Percentiles rank a stretch among this genome's conserved stretches.
Conservation (phyloP, 2,888 invertebrate genomes). For the Drosophila colorata region DNA sequence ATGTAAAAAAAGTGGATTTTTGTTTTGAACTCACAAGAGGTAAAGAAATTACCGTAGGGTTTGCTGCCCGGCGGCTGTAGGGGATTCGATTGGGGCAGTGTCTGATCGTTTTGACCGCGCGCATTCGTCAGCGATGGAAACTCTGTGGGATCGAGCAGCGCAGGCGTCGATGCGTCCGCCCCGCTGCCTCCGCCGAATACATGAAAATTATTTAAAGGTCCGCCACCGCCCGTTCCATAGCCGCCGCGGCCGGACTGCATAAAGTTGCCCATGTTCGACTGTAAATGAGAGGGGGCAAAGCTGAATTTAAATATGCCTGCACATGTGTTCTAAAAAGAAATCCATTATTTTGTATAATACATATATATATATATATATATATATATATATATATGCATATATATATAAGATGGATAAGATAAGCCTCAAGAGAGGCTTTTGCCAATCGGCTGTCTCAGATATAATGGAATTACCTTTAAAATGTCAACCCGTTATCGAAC, state of each 20-base stretch:
- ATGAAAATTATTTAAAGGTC: slow-evolving; percentile 90
- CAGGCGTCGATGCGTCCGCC: slow-evolving; percentile 90
- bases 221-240: slow-evolving; percentile 86
- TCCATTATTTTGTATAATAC: too few species aligned
- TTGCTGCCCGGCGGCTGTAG: slow-evolving; percentile 96
- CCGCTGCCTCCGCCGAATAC: slow-evolving; percentile 92
- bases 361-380: too few species aligned
- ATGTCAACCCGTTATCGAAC: too few species aligned
- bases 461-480: too few species aligned
- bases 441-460: too few species aligned
- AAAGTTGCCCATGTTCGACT: slow-evolving; percentile 89
- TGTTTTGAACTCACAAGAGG: slow-evolving; percentile 85
- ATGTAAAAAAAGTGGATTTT: slow-evolving; percentile 71
- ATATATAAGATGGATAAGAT: too few species aligned
- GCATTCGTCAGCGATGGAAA: slow-evolving; percentile 95
- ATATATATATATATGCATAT: too few species aligned
- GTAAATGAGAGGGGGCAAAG: slow-evolving; percentile 2
- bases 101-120: slow-evolving; percentile 92
- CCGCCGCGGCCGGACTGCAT: slow-evolving; percentile 87
- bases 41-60: slow-evolving; percentile 92
- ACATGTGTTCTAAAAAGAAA: too few species aligned
- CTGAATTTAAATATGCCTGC: too few species aligned
- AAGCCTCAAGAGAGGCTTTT: too few species aligned
- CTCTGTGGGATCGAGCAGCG: slow-evolving; percentile 95
- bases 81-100: slow-evolving; percentile 92